These are phyloP conservation scores for Ceyx margarethae DNA, from an alignment of 2,113 vertebrate genomes.

Conservation along the genomic window DNA sequence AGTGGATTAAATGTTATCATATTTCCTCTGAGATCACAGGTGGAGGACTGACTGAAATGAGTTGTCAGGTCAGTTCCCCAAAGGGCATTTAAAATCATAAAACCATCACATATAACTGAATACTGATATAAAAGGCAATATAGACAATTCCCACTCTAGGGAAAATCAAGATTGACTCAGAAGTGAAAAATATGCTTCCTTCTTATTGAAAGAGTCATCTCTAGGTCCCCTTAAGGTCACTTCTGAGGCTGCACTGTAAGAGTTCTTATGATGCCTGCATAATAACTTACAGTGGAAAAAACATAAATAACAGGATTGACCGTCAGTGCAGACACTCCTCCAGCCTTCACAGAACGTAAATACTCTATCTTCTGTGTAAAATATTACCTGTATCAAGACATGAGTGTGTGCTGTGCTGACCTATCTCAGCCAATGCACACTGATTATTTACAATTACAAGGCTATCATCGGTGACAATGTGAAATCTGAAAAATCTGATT, in stretches of 20 bases:
- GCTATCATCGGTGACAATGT: background rate
- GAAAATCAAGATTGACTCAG: slow-evolving; percentile 10
- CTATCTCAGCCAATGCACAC: background rate
- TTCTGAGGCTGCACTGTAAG: background rate
- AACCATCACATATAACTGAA: slow-evolving; percentile 35
- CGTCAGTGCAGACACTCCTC: background rate
- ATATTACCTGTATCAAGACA: background rate
- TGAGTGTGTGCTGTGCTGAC: background rate
- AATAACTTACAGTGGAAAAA: background rate
- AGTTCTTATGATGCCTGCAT: background rate
- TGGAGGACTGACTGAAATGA: slow-evolving; percentile 11
- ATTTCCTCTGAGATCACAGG: background rate
- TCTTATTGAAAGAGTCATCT: background rate
- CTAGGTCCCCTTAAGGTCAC: background rate
- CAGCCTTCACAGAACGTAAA: slow-evolving; percentile 14
- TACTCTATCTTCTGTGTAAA: background rate
- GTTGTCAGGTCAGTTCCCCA: slow-evolving; percentile 10
- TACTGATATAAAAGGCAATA: slow-evolving; percentile 23
- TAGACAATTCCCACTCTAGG: background rate
- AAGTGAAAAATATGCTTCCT: slow-evolving; percentile 2
- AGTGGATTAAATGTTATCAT: background rate
- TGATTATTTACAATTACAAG: background rate
- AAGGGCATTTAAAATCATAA: slow-evolving; percentile 1
- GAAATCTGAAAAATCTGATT: background rate
- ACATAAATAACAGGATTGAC: background rate